Evolutionary conservation across 2,113 vertebrate species (phyloP), one percentile per base, ranked within the genome.

Genomic region (Dicentrarchus labrax): DNA sequence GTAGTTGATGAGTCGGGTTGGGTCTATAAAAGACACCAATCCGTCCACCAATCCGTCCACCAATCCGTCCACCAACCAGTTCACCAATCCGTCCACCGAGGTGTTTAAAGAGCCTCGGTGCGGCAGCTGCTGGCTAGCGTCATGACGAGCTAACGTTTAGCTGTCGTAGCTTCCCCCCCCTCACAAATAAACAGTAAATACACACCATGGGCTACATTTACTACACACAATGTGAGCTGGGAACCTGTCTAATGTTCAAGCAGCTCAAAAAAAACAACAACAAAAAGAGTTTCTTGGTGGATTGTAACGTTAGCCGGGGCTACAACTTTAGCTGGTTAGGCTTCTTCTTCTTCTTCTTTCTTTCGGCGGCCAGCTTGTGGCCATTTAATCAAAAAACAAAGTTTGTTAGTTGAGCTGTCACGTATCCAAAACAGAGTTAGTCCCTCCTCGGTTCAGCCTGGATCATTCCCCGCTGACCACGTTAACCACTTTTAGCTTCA

Each of bases 251-350:
- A 5, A 38, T 4, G 1, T 62, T 9, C 8, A 22, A 64, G 53
- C 2, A 5, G 3, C 5, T 0, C n/a, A n/a, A n/a, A n/a, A n/a
- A n/a, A n/a, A n/a, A n/a, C n/a, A n/a, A n/a, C n/a, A n/a, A n/a
- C n/a, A n/a, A n/a, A n/a, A n/a, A n/a, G n/a, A n/a, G 69, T 39
- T 68, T 11, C 67, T 8, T 36, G 5, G 9, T 6, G 48, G 8
- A 59, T 15, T 22, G 10, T 12, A 24, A 4, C 6, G 51, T 80
- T 82, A 86, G 51, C 65, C 13, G n/a, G 72, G 73, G 59, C 56
- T 61, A 43, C 73, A 87, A 89, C 85, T 91, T 82, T 17, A 84
- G 81, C 81, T 68, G 72, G n/a, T 81, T 90, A 89, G n/a, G 89
- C 89, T 19, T 50, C n/a, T 43, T 19, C 3, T n/a, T n/a, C n/a